phyloP scores from a whole-genome alignment of 2,888 invertebrate species.

The Celastrina argiolus region DNA sequence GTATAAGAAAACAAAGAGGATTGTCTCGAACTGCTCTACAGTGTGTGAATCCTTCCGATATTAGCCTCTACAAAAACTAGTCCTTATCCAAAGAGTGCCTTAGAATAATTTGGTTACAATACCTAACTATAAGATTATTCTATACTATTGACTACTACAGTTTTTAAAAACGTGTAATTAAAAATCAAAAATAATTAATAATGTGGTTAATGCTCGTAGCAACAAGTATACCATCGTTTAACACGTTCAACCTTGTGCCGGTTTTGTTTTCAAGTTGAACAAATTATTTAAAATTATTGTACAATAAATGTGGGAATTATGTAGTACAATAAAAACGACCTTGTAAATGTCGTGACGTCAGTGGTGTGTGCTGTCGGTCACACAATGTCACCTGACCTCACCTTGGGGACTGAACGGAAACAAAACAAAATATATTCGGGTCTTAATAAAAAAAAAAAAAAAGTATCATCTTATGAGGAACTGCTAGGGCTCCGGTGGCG shows the following conservation, averaged over 20 bases:
- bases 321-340: conserved; percentile 6
- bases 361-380: conserved; percentile 49
- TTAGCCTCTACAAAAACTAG: neutral
- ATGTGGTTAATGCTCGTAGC: neutral
- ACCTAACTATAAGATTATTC: no score
- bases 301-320: neutral
- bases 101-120: neutral
- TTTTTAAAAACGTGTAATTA: neutral
- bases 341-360: conserved; percentile 6
- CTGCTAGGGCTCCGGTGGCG: neutral
- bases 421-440: neutral
- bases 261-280: conserved; percentile 4
- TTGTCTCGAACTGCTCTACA: neutral
- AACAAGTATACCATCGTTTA: conserved; percentile 3
- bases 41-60: neutral
- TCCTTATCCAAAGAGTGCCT: no score
- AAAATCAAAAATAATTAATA: neutral
- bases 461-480: neutral
- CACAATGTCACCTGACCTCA: conserved; percentile 58
- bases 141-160: neutral
- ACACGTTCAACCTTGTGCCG: conserved; percentile 6
- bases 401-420: conserved; percentile 2
- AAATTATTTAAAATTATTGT: conserved; percentile 15
- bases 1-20: neutral
- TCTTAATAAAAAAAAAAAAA: neutral